phyloP scores from a whole-genome alignment of 2,113 vertebrate genomes.

The Heptranchias perlo region DNA sequence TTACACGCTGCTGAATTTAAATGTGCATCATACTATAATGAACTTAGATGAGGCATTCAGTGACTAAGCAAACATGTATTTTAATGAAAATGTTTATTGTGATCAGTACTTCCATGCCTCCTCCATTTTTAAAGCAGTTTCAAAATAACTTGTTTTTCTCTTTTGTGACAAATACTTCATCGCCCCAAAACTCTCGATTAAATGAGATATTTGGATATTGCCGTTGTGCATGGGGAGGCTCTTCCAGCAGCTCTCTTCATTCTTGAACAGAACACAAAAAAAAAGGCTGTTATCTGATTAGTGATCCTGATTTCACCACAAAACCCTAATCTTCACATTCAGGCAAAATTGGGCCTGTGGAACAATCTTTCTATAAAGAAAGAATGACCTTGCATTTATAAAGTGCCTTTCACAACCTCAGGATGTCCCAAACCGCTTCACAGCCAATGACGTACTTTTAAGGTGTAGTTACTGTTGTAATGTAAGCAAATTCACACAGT shows the following conservation, averaged over 20 bases:
- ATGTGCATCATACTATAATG: background rate
- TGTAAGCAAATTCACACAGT: background rate
- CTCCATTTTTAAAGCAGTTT: background rate
- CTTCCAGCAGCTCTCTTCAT: background rate
- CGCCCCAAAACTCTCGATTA: background rate
- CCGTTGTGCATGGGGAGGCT: background rate
- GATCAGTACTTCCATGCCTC: background rate
- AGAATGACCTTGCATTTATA: background rate
- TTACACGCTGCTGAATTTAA: constrained; percentile 11
- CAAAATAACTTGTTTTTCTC: background rate
- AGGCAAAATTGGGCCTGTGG: too few species aligned
- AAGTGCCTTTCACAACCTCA: background rate
- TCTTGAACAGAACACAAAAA: background rate
- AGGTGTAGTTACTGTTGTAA: background rate
- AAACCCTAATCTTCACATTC: background rate
- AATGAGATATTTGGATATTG: background rate
- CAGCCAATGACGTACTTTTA: background rate
- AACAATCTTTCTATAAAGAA: background rate
- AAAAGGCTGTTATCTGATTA: background rate
- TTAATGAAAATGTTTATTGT: background rate
- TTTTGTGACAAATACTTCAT: background rate
- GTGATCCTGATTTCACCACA: background rate
- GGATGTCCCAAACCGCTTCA: background rate
- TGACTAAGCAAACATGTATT: background rate
- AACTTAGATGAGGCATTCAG: background rate